Conservation (phyloP, 2,113 vertebrate species). For the Benitochromis conjunctus region DNA sequence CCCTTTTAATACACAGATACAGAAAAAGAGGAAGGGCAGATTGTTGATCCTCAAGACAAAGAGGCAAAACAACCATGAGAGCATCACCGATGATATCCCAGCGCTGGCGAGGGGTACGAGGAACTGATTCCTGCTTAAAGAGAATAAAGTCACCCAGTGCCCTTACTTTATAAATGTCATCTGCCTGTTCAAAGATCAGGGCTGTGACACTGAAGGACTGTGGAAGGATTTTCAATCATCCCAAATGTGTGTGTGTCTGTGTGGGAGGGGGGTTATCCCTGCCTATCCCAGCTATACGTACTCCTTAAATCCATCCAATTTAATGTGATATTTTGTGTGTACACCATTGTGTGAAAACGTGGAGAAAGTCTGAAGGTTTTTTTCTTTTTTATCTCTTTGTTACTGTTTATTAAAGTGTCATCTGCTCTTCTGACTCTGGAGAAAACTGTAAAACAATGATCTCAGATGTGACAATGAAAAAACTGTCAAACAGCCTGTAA, state of each 20-base stretch:
- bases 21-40: neutral
- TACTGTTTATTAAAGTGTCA: neutral
- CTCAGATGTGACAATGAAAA: neutral
- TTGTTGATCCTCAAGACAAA: neutral
- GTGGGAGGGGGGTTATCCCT: too few species aligned
- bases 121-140: neutral
- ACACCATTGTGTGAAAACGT: neutral
- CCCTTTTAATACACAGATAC: conserved; percentile 18
- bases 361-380: neutral
- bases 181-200: neutral
- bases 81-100: neutral
- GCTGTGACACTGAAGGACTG: neutral
- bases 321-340: neutral
- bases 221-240: neutral
- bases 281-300: too few species aligned
- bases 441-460: neutral
- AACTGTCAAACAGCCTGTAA: neutral
- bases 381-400: neutral
- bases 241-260: neutral
- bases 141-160: neutral
- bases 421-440: neutral
- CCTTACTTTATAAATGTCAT: neutral
- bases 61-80: neutral
- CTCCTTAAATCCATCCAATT: neutral
- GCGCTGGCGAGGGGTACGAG: neutral